A percentile compares a stretch with the other conserved stretches of the same genome.
Evolutionary conservation across 2,888 invertebrate genomes (phyloP).

Genomic region (Idaea straminata): DNA sequence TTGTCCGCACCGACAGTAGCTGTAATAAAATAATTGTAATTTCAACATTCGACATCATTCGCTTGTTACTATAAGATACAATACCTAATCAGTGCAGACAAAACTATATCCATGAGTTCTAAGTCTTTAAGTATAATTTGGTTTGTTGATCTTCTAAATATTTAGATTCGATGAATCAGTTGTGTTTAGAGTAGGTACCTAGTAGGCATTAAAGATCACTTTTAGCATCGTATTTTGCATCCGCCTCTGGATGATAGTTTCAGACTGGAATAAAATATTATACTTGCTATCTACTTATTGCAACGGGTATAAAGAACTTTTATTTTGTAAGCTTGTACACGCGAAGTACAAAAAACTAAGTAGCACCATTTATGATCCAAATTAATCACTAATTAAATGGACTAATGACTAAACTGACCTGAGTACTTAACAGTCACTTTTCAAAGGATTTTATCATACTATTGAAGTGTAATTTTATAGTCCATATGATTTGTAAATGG

Average conservation of each 20-base stretch:
- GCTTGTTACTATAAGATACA: background rate
- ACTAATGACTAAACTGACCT: no score
- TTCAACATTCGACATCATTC: no score
- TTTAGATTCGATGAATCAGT: slow-evolving; percentile 44
- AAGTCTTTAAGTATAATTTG: background rate
- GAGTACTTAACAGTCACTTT: no score
- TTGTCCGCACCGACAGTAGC: background rate
- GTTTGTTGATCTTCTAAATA: slow-evolving; percentile 25
- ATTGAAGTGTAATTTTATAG: no score
- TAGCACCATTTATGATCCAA: slow-evolving; percentile 8
- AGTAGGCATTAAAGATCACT: slow-evolving; percentile 22
- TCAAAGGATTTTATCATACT: no score
- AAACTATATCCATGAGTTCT: background rate
- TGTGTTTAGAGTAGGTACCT: slow-evolving; percentile 24
- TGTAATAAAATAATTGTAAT: background rate
- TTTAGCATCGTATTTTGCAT: slow-evolving; percentile 25
- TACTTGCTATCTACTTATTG: slow-evolving; percentile 20
- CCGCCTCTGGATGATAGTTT: slow-evolving; percentile 48
- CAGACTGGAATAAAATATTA: slow-evolving; percentile 50
- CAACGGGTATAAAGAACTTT: slow-evolving; percentile 35
- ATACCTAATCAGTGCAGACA: background rate
- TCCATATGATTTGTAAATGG: no score
- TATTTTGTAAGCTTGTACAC: slow-evolving; percentile 32
- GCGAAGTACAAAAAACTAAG: slow-evolving; percentile 34
- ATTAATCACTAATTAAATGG: no score